Evolutionary conservation across 2,888 invertebrate species (phyloP).

Genomic region (Dugesia japonica): DNA sequence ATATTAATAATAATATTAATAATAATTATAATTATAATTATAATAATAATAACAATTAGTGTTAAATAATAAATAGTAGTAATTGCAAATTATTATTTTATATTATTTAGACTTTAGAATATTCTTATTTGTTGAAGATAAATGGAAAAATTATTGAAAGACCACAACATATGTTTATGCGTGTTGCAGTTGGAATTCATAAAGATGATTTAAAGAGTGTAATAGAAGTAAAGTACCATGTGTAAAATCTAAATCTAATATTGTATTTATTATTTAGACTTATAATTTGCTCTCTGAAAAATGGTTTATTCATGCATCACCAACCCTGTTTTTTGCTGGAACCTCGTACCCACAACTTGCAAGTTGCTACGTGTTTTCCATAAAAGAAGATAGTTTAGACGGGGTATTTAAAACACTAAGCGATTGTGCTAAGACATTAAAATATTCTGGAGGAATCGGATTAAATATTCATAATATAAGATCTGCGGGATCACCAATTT

Average conservation of each 20-base stretch:
- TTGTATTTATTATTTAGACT: constrained; percentile 51
- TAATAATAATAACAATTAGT: too few species aligned
- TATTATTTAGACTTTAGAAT: constrained; percentile 61
- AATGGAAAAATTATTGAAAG: constrained; percentile 77
- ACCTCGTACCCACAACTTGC: constrained; percentile 58
- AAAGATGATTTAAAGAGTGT: constrained; percentile 75
- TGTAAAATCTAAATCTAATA: not conserved
- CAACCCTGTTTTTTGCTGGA: constrained; percentile 84
- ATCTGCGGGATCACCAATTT: constrained; percentile 73
- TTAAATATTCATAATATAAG: constrained; percentile 84
- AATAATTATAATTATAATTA: too few species aligned
- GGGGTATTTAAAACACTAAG: constrained; percentile 79
- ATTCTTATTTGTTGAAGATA: constrained; percentile 79
- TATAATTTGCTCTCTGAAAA: constrained; percentile 81
- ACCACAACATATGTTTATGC: constrained; percentile 95
- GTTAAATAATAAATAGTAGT: too few species aligned
- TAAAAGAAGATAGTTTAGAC: constrained; percentile 79
- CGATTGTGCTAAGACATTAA: constrained; percentile 82
- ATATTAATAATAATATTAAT: too few species aligned
- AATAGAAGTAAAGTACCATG: constrained; percentile 54
- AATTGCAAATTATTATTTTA: too few species aligned
- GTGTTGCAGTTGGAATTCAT: constrained; percentile 87
- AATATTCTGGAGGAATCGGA: constrained; percentile 90
- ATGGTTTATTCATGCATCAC: constrained; percentile 92
- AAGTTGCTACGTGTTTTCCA: constrained; percentile 79